Evolutionary conservation across 1,140 invertebrate genomes (phyloP).

Genomic region (Drosophila kikkawai): DNA sequence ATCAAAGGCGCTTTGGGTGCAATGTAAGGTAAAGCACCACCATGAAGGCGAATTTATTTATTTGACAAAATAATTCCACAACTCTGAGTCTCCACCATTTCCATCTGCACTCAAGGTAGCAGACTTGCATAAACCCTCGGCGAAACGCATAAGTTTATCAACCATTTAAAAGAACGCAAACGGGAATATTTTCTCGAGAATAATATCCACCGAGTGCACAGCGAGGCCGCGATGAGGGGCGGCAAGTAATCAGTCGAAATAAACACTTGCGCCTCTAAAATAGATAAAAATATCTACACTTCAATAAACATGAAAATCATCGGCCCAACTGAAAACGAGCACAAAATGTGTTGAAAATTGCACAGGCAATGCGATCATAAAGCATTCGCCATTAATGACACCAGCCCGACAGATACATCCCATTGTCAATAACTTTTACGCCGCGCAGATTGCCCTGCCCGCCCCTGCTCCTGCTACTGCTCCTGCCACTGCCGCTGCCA

Average conservation of each 20-base stretch:
- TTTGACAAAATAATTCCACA: conserved; percentile 29
- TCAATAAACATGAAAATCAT: conserved; percentile 84
- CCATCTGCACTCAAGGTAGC: conserved; percentile 2
- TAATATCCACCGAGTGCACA: conserved; percentile 51
- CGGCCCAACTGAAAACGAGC: conserved; percentile 56
- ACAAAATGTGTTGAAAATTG: conserved; percentile 83
- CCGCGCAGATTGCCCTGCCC: conserved; percentile 69
- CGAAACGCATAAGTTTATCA: conserved; percentile 70
- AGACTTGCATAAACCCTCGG: conserved; percentile 27
- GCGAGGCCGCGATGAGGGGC: conserved; percentile 14
- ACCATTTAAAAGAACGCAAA: conserved; percentile 50
- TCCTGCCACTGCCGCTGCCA: not conserved
- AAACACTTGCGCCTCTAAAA: conserved; percentile 82
- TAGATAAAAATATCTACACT: conserved; percentile 84
- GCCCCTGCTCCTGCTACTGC: not conserved
- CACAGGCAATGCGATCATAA: conserved; percentile 83
- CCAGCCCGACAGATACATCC: conserved; percentile 83
- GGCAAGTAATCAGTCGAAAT: conserved; percentile 80
- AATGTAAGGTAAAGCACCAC: conserved; percentile 40
- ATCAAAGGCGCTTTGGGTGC: conserved; percentile 8
- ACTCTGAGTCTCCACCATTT: not conserved
- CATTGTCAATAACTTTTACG: conserved; percentile 84
- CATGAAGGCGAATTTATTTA: conserved; percentile 56
- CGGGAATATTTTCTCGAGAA: conserved; percentile 48
- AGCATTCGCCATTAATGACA: conserved; percentile 85